These are phyloP conservation scores for Chionis minor DNA, from an alignment of 2,113 vertebrate species.

Conservation along the genomic window DNA sequence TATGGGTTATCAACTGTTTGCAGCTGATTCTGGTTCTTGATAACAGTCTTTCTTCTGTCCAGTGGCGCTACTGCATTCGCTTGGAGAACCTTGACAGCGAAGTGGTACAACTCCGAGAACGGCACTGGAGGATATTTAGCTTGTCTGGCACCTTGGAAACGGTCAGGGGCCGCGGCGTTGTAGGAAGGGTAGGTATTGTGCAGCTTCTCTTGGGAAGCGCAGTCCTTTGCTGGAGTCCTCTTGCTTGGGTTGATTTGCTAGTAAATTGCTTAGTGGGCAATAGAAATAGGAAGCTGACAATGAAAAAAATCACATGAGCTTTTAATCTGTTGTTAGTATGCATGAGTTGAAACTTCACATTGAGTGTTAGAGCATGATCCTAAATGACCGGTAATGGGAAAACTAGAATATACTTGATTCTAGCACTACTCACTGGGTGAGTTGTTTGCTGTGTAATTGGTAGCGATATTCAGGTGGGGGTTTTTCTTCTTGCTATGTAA, in stretches of 20 bases:
- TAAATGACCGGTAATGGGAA: background rate
- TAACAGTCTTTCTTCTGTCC: background rate
- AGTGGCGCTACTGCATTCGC: conserved; percentile 98
- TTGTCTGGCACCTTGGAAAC: conserved; percentile 96
- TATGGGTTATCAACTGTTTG: background rate
- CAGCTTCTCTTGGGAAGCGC: fast-evolving
- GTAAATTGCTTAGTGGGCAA: background rate
- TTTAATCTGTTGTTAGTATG: background rate
- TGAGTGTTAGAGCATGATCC: background rate
- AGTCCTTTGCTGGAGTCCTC: background rate
- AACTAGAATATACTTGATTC: fast-evolving
- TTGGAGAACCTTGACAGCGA: conserved; percentile 93
- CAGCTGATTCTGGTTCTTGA: background rate
- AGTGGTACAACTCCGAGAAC: conserved; percentile 93
- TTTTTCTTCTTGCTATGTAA: background rate
- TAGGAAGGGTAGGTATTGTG: conserved; percentile 83
- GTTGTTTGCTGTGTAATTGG: background rate
- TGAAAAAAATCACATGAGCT: background rate
- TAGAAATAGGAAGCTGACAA: background rate
- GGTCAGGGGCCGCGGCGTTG: conserved; percentile 91
- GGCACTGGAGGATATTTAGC: conserved; percentile 99
- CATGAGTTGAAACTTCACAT: background rate
- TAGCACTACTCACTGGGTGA: background rate
- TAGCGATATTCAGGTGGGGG: background rate
- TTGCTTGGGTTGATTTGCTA: background rate